Evolutionary conservation across 2,797 vertebrate species (phyloP).

Genomic region (Coccyzus lansbergi): DNA sequence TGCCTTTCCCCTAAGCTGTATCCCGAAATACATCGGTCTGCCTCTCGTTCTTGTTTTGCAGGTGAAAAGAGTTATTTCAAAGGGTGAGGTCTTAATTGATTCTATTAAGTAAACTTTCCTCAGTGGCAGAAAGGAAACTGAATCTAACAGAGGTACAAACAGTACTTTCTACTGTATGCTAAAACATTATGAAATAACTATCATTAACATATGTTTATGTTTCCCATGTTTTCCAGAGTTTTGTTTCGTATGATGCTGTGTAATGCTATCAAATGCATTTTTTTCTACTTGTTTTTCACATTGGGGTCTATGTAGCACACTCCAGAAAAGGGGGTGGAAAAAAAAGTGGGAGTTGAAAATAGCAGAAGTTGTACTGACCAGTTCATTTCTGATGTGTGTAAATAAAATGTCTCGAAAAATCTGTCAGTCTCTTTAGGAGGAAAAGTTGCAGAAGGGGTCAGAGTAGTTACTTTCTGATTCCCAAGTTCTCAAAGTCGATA

Average conservation of each 20-base stretch:
- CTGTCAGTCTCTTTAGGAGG: neutral
- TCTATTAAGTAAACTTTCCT: neutral
- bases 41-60: neutral
- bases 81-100: neutral
- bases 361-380: neutral
- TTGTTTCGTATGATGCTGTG: neutral
- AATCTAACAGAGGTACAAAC: neutral
- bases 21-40: neutral
- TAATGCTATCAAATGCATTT: neutral
- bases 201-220: fast-evolving
- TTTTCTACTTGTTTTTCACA: too few relatives aligned
- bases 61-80: neutral
- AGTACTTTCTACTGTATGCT: neutral
- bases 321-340: neutral
- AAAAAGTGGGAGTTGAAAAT: neutral
- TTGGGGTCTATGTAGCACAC: fast-evolving
- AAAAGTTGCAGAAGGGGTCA: neutral
- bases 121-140: neutral
- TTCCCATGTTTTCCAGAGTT: neutral
- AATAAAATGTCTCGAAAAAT: neutral
- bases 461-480: neutral
- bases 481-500: neutral
- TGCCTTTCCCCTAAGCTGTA: neutral
- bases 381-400: neutral
- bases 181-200: neutral